phyloP scores from a whole-genome alignment of 2,113 vertebrate species.

The Thamnophis sirtalis region DNA sequence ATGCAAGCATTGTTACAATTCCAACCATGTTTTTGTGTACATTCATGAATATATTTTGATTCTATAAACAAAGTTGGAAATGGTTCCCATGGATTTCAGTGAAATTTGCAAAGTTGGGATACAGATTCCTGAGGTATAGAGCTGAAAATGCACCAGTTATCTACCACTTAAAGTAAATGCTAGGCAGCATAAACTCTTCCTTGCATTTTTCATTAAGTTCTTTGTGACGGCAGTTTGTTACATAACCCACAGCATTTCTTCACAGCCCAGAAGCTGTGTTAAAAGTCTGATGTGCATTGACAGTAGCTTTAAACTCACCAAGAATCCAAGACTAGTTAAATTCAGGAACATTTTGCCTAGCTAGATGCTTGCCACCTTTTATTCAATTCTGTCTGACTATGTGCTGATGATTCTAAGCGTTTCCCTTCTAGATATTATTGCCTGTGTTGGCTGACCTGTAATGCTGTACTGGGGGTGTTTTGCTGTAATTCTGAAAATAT shows the following conservation, averaged over 20 bases:
- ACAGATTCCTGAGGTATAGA: neutral
- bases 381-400: slow-evolving; percentile 48
- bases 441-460: slow-evolving; percentile 51
- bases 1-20: slow-evolving; percentile 25
- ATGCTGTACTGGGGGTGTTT: slow-evolving; percentile 47
- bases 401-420: slow-evolving; percentile 53
- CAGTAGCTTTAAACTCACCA: slow-evolving; percentile 45
- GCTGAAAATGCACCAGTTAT: slow-evolving; percentile 13
- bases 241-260: slow-evolving; percentile 42
- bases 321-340: slow-evolving; percentile 32
- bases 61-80: neutral
- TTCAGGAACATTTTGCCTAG: slow-evolving; percentile 59
- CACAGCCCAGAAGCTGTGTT: slow-evolving; percentile 39
- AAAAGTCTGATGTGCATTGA: slow-evolving; percentile 40
- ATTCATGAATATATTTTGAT: neutral
- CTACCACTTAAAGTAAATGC: slow-evolving; percentile 18
- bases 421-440: slow-evolving; percentile 40
- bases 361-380: slow-evolving; percentile 56
- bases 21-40: neutral
- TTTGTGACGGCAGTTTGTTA: slow-evolving; percentile 24
- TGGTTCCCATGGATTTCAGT: neutral
- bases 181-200: neutral
- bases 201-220: slow-evolving; percentile 27
- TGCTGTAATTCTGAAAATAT: slow-evolving; percentile 46
- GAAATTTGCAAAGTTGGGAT: neutral